These are phyloP conservation scores for Alcedo quadribrachys DNA, from an alignment of 2,797 vertebrate genomes.

Conservation along the genomic window DNA sequence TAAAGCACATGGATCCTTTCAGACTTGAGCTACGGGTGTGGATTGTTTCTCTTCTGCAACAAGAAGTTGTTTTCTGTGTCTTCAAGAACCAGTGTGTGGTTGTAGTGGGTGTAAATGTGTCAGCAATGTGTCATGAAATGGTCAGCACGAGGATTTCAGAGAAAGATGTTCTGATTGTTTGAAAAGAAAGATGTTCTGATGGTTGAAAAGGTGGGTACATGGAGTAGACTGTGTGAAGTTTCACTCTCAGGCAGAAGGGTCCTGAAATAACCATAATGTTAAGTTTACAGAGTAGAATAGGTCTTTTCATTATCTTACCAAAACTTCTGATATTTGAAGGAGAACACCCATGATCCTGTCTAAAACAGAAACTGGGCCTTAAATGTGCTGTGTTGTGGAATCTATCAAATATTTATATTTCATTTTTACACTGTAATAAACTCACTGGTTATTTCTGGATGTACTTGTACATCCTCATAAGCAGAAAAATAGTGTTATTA, in stretches of 20 bases:
- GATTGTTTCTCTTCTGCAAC: neutral
- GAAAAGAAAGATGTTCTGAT: neutral
- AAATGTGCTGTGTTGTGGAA: neutral
- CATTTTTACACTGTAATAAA: neutral
- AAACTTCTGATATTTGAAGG: neutral
- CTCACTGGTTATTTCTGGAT: neutral
- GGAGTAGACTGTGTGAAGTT: neutral
- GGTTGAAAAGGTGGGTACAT: neutral
- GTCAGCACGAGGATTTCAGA: neutral
- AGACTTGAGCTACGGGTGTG: neutral
- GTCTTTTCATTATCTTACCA: neutral
- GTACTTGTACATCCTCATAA: accelerated
- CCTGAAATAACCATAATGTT: neutral
- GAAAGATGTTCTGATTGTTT: neutral
- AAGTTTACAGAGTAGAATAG: neutral
- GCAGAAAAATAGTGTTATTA: neutral
- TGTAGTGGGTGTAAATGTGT: neutral
- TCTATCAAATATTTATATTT: neutral
- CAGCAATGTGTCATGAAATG: neutral
- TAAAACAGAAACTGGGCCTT: neutral
- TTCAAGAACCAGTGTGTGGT: neutral
- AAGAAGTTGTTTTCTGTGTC: neutral
- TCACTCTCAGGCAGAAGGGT: neutral
- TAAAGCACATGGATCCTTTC: neutral
- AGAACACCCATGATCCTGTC: neutral